Base-by-base conservation (phyloP, 2,888 invertebrate genomes). In the Dusona sp. region DNA sequence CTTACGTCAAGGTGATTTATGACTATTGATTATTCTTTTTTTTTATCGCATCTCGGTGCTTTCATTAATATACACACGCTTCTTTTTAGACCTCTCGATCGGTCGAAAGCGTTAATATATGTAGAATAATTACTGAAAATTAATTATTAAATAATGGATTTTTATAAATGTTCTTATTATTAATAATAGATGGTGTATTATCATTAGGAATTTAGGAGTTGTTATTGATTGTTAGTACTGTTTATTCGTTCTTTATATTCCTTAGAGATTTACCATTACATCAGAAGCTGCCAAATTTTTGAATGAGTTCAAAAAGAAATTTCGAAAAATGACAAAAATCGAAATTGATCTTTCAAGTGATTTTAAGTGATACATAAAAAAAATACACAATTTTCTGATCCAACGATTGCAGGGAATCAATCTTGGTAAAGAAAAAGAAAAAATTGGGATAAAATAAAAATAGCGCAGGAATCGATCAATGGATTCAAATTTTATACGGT, bases 1-100 rank as follows among this genome's bases (percentile, higher is more conserved):
- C 73, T 79, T 48, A 8, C 70, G 51, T 65, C 73, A 83, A 83
- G 83, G 83, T 83, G 83, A 83, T 83, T 82, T 75, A 67, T 67
- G 11, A 36, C 36, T 72, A 51, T 68, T 64, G 29, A 72, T 57
- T 61, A 19, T 22, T 6, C 54, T 2, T 57, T 57, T 19, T 81
- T 81, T 57, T 42, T 57, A n/a, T 11, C 45, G 9, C 25, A 57
- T 57, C 57, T 61, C 22, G 11, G 1, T 25, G 57, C 3, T 61
- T 61, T 61, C 29, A 57, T 13, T 25, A 4, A 3, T n/a, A n/a
- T n/a, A n/a, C n/a, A n/a, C n/a, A 25, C 25, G 25, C 25, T 57
- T 4, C 25, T 57, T n/a, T 25, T 57, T 29, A 29, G 54, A 57
- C 2, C 57, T 11, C 3, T 13, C 13, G 13, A 13, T 11, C 29